Percentiles rank a stretch among this genome's conserved stretches.
phyloP scores from a whole-genome alignment of 2,797 vertebrate genomes.

The Lepus townsendii region DNA sequence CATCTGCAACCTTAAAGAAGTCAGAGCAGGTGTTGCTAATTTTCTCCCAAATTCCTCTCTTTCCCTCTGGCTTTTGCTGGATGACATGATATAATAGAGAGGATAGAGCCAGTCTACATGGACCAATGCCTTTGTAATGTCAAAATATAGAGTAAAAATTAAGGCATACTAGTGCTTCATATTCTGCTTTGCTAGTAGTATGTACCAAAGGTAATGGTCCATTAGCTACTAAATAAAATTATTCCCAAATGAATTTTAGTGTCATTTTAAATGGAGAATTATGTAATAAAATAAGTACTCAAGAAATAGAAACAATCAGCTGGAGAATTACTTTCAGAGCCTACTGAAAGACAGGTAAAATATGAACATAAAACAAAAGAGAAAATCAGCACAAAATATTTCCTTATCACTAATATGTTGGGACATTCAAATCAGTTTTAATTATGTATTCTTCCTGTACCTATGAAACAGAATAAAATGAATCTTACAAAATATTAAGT shows the following conservation, averaged over 20 bases:
- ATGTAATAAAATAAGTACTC: slow-evolving; percentile 23
- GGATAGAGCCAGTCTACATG: not conserved
- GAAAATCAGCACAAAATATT: not conserved
- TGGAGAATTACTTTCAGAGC: not conserved
- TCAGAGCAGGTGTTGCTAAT: not conserved
- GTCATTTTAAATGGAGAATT: slow-evolving; percentile 37
- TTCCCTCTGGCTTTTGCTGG: not conserved
- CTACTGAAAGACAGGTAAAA: not conserved
- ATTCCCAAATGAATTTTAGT: slow-evolving; percentile 44
- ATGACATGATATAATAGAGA: not conserved
- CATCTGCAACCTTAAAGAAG: not conserved
- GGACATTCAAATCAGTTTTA: not conserved
- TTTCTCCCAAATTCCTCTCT: not conserved
- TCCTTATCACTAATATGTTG: slow-evolving; percentile 5
- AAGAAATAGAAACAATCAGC: not conserved
- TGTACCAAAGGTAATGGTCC: not conserved
- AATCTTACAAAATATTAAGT: not conserved
- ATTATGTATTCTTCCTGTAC: not conserved
- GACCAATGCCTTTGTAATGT: not conserved
- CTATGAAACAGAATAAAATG: not conserved
- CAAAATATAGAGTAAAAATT: slow-evolving; percentile 3
- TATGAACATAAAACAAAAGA: not conserved
- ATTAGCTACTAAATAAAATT: slow-evolving; percentile 39
- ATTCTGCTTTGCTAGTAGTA: not conserved
- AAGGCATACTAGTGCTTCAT: not conserved